Percentiles rank a stretch among this genome's conserved stretches.
phyloP scores from a whole-genome alignment of 1,140 invertebrate species.

The Pseudomyrmex dendroicus region DNA sequence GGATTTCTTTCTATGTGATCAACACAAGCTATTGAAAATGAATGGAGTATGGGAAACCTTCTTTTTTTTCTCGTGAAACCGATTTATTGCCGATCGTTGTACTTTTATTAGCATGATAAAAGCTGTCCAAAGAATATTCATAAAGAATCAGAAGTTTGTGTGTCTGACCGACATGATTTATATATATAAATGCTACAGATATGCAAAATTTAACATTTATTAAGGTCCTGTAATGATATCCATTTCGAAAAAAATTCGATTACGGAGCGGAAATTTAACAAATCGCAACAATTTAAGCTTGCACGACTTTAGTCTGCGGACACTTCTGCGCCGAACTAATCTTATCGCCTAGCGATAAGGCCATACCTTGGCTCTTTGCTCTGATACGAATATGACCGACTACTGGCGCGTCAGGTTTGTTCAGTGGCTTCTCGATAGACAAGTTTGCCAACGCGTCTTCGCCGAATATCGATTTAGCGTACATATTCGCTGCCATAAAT shows the following conservation, averaged over 20 bases:
- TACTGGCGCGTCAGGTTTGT: constrained; percentile 94
- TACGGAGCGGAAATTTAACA: constrained; percentile 10
- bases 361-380: constrained; percentile 99
- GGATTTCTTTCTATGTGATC: too few relatives aligned
- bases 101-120: not conserved
- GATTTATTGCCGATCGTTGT: too few relatives aligned
- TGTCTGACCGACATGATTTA: not conserved
- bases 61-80: too few relatives aligned
- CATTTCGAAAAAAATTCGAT: constrained; percentile 28
- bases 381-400: constrained; percentile 98
- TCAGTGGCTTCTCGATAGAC: constrained; percentile 97
- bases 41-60: too few relatives aligned
- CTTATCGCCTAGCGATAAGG: constrained; percentile 97
- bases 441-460: constrained; percentile 99
- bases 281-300: constrained; percentile 81
- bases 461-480: constrained; percentile 99
- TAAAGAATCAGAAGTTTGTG: not conserved
- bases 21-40: too few relatives aligned
- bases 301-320: constrained; percentile 86
- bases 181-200: constrained; percentile 22
- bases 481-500: constrained; percentile 99
- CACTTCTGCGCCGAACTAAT: constrained; percentile 96
- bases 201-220: constrained; percentile 6
- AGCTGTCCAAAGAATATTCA: constrained; percentile 2
- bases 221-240: not conserved